Evolutionary conservation across 2,797 vertebrate species (phyloP), one percentile per base, ranked within the genome.

Genomic region (Cynodonichthys magdalenae): DNA sequence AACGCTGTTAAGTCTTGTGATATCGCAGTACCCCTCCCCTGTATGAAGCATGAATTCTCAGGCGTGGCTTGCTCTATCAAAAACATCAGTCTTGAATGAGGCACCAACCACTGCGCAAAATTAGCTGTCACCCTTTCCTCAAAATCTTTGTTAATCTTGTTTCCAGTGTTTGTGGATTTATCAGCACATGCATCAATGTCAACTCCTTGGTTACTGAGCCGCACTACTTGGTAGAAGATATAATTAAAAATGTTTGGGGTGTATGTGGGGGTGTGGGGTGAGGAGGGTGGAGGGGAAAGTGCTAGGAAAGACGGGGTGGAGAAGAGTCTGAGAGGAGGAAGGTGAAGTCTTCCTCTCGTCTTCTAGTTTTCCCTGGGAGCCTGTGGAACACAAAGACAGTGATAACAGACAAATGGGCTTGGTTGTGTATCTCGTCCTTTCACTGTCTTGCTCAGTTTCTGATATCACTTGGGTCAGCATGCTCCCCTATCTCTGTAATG

Each of bases 161-260:
- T 98, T 98, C 97, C 95, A 97, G 95, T 96, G 96, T 98, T 98
- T 97, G 95, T 95, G 95, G 96, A 96, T 98, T 99, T 98, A 98
- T 99, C 96, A 98, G 96, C 96, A 97, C 97, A 99, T 99, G 97
- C 95, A 98, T 99, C 97, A 99, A 96, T 98, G 97, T 99, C 97
- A 99, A 93, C 93, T 97, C 95, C 96, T 98, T 96, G 96, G 95
- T 98, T 98, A 98, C 96, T 95, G 95, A 97, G 95, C 95, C 93
- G 92, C 95, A 94, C 91, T 95, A 95, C 94, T 96, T 95, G 94
- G 94, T 94, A 96, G 96, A 95, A 98, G 96, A 98, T 98, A 97
- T 98, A 98, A 98, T 99, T 98, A 98, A 99, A 99, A 98, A 97
- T 96, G 96, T 99, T 99, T 97, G 96, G 95, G 95, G 95, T 94